Evolutionary conservation across 2,888 invertebrate genomes (phyloP).

Genomic region (Ferdinandea cuprea): DNA sequence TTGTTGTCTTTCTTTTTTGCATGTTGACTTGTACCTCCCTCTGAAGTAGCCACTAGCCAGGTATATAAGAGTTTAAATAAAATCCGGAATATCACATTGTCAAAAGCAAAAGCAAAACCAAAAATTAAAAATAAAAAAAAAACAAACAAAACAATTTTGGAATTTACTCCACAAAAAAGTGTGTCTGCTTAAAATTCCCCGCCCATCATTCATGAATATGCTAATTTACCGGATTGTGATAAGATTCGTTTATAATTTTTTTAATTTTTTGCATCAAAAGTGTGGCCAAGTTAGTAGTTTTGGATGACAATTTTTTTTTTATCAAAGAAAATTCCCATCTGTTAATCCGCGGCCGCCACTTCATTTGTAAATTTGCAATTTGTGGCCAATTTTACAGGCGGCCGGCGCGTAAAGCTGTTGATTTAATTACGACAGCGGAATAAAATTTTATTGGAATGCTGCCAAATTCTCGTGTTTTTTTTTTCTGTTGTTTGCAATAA

Average conservation of each 20-base stretch:
- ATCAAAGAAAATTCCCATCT: neutral
- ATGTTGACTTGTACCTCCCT: neutral
- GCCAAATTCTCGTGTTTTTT: neutral
- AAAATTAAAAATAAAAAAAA: too few species aligned
- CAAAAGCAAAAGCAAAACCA: too few species aligned
- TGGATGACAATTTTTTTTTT: neutral
- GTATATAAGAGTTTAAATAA: too few species aligned
- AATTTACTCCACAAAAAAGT: conserved; percentile 22
- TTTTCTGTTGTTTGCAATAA: conserved; percentile 5
- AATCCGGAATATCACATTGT: too few species aligned
- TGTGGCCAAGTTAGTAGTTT: too few species aligned
- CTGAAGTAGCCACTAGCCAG: too few species aligned
- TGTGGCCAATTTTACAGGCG: too few species aligned
- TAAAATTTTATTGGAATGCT: neutral
- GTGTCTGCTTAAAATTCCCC: conserved; percentile 47
- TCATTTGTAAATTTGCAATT: neutral
- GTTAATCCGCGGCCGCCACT: neutral
- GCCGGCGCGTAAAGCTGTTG: too few species aligned
- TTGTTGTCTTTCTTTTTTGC: too few species aligned
- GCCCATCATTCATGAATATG: conserved; percentile 61
- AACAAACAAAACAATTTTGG: conserved; percentile 29
- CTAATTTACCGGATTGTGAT: conserved; percentile 57
- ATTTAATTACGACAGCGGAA: too few species aligned
- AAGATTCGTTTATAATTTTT: neutral
- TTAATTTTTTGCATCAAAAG: too few species aligned